Evolutionary conservation across 2,888 invertebrate genomes (phyloP).

Genomic region (Girardia tigrina): DNA sequence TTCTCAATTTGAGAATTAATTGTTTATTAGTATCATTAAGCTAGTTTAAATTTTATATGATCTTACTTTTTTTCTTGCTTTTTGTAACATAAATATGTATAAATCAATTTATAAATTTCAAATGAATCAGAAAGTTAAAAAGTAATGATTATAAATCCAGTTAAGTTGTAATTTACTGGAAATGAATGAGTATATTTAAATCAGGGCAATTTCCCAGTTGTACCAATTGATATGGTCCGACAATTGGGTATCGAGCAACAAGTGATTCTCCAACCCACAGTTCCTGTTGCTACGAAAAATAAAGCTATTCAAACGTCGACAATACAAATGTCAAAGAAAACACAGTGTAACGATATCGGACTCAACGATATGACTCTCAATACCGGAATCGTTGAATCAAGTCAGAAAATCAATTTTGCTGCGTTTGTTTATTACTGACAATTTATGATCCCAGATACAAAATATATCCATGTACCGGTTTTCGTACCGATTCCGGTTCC

Average conservation of each 20-base stretch:
- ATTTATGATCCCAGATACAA: background rate
- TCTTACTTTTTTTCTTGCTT: too few species aligned
- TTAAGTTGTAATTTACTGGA: too few species aligned
- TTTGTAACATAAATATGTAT: too few species aligned
- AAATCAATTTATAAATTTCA: too few species aligned
- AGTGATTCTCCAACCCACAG: conserved; percentile 65
- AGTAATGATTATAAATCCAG: too few species aligned
- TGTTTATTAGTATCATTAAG: too few species aligned
- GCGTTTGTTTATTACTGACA: background rate
- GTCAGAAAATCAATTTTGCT: background rate
- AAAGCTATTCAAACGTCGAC: background rate
- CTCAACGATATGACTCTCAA: background rate
- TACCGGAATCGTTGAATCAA: background rate
- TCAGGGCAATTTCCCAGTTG: conserved; percentile 32
- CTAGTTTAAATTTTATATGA: too few species aligned
- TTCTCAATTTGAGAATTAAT: too few species aligned
- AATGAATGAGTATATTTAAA: too few species aligned
- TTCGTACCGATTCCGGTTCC: conserved; percentile 26
- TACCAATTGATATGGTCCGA: conserved; percentile 36
- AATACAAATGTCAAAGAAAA: conserved; percentile 15
- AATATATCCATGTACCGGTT: background rate
- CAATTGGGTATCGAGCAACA: conserved; percentile 50
- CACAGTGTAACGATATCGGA: conserved; percentile 2
- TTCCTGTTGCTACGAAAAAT: conserved; percentile 54
- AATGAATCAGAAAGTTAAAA: too few species aligned